Base-by-base conservation (phyloP, 2,113 vertebrate species). In the Oryzias melastigma region DNA sequence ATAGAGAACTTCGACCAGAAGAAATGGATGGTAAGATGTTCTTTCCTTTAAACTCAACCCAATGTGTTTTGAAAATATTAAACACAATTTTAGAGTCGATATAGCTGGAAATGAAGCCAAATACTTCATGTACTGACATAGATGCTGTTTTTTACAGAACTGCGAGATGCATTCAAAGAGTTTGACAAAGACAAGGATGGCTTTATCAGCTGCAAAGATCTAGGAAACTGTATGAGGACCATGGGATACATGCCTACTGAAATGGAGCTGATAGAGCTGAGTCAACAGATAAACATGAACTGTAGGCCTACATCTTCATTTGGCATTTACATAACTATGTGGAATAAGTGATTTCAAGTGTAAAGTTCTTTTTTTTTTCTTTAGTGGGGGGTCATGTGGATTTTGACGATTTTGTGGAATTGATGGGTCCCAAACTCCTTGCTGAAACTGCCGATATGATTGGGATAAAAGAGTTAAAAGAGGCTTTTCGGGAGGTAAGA, bases 171-270 rank as follows among this genome's bases (percentile, higher is more conserved):
- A 52, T 99, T 99, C 87, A 94, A 94, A 76, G 97, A 99, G 75
- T 99, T 99, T 73, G 97, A 98, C 85, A 98, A 97, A 80, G 95
- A 99, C 89, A 95, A 95, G 50, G 97, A 99, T 27, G 97, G 97
- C 29, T 99, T 95, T 75, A 99, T 99, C 89, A 95, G 96, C 92
- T 99, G 97, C 84, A 95, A 96, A 78, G 97, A 98, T 80, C 91
- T 99, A 73, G 97, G 97, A 22, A 98, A 98, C 88, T 98, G 97
- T 77, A 99, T 99, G 97, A 92, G 97, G 40, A 99, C 97, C 8
- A 99, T 98, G 97, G 97, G 96, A 66, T 98, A 96, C 90, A 98
- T 98, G 97, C 97, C 96, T n/a, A 99, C 97, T 0, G 97, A 99
- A 81, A 99, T 99, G 97, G 97, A 99, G 81, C 92, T 99, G 51